Evolutionary conservation across 2,113 vertebrate species (phyloP), one percentile per base, ranked within the genome.

Genomic region (Cebus imitator): DNA sequence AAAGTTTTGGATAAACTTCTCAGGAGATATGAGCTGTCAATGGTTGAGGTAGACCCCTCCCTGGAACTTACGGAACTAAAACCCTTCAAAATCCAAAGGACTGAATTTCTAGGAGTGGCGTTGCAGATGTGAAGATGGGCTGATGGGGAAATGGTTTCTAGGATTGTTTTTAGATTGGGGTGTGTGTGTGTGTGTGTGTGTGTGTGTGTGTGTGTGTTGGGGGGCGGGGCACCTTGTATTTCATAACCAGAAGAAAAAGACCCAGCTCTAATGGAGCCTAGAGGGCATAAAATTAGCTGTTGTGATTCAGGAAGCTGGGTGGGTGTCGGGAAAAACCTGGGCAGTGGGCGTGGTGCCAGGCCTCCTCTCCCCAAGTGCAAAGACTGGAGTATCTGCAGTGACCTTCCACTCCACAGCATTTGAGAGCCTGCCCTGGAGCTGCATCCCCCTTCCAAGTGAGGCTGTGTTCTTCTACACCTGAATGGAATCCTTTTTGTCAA

Each of bases 1-100:
- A 52, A 89, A 86, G 83, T 89, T 96, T 80, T 40, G 64, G 72
- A 14, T 37, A 72, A 94, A 87, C 40, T 50, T 66, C 80, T 93
- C 35, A 45, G 23, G 32, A 64, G 37, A 20, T 43, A 16, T 57
- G 87, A 83, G 23, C 37, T 58, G 52, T 64, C 90, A 17, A 5
- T 18, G 35, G 75, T 32, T 57, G 78, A 94, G 75, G 32, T 18
- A 50, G 76, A 88, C 18, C 57, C 78, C 45, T 93, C 27, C 87
- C n/a, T 30, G 88, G 8, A 81, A 55, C 21, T 48, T 70, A 73
- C 8, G 61, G 55, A 45, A 11, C 50, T 85, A 16, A 91, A 68
- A 76, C 21, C 21, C 43, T 80, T 90, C 17, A 40, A 40, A 45
- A 90, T 45, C 12, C 79, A 20, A 76, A 81, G 48, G 37, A 57